Evolutionary conservation across 2,888 invertebrate species (phyloP).

Genomic region (Vesta saturnalis): DNA sequence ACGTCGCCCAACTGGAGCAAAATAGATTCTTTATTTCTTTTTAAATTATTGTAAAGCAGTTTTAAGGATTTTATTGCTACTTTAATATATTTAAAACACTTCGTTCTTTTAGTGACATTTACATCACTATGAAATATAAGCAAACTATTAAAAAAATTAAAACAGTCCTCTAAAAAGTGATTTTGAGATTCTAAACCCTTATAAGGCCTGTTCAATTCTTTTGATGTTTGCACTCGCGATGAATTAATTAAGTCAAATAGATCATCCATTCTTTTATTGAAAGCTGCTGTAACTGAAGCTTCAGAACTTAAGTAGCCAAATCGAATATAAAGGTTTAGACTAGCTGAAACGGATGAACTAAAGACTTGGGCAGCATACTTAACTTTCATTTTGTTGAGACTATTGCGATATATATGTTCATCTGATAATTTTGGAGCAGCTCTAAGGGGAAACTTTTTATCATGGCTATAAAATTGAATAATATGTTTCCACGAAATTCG

Average conservation of each 20-base stretch:
- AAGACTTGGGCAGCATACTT: slow-evolving; percentile 4
- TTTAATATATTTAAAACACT: not conserved
- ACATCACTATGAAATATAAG: not conserved
- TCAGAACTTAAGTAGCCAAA: not conserved
- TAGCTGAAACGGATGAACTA: not conserved
- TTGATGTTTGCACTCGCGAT: not conserved
- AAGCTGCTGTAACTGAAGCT: not conserved
- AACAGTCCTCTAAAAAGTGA: too few relatives aligned
- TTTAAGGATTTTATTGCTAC: slow-evolving; percentile 18
- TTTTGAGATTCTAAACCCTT: too few relatives aligned
- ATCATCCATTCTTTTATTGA: too few relatives aligned
- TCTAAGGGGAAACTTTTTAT: not conserved
- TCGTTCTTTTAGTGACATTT: not conserved
- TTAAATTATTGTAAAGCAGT: not conserved
- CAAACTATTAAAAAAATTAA: not conserved
- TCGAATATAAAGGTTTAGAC: not conserved
- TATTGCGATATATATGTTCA: not conserved
- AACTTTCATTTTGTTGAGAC: slow-evolving; percentile 7
- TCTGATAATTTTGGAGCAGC: slow-evolving; percentile 1
- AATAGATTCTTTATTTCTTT: not conserved
- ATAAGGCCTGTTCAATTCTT: too few relatives aligned
- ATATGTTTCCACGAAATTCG: slow-evolving; percentile 21
- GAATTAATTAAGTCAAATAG: slow-evolving; percentile 20
- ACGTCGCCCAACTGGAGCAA: too few relatives aligned
- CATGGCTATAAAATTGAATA: not conserved